Percentiles rank a stretch among this genome's conserved stretches.
These are phyloP conservation scores for human DNA, from an alignment of 2,113 vertebrate species.

Conservation along the genomic window GRCh38 chr11:41928001-41928500, in stretches of 20 bases:
- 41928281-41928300: background rate
- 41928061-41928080: background rate
- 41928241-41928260: slow-evolving; percentile 49
- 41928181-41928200: background rate
- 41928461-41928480: background rate
- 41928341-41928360: background rate
- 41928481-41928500: too few relatives aligned
- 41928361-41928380: background rate
- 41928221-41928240: background rate
- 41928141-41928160: background rate
- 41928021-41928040: background rate
- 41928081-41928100: slow-evolving; percentile 38
- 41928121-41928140: slow-evolving; percentile 37
- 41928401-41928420: background rate
- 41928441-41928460: background rate
- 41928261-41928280: slow-evolving; percentile 52
- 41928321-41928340: slow-evolving; percentile 55
- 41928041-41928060: slow-evolving; percentile 30
- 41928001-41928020: background rate
- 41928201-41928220: background rate
- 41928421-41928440: background rate
- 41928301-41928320: slow-evolving; percentile 7
- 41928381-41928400: background rate
- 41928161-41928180: slow-evolving; percentile 46
- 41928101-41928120: slow-evolving; percentile 43